These are phyloP conservation scores for Caenorhabditis uteleia DNA, from an alignment of 2,888 invertebrate species.

Conservation along the genomic window DNA sequence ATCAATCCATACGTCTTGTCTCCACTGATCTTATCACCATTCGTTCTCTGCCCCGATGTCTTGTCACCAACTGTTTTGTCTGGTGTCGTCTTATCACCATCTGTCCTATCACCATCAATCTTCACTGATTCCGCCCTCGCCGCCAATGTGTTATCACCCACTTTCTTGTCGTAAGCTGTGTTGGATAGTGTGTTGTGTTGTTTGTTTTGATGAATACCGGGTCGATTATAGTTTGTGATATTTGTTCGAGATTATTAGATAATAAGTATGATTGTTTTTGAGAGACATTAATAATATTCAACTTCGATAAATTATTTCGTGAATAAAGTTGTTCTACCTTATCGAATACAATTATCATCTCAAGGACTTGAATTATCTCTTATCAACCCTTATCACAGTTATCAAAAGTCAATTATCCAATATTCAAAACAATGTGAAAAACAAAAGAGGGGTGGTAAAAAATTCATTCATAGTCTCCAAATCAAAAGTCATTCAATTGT, in stretches of 20 bases:
- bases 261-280: background rate
- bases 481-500: background rate
- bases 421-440: too few relatives aligned
- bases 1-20: conserved; percentile 64
- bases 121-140: conserved; percentile 56
- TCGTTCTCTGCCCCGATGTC: conserved; percentile 55
- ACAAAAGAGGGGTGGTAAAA: too few relatives aligned
- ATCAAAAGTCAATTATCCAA: too few relatives aligned
- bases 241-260: background rate
- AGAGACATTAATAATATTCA: too few relatives aligned
- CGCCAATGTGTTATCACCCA: conserved; percentile 51
- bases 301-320: background rate
- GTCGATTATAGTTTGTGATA: background rate
- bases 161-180: conserved; percentile 49
- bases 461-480: too few relatives aligned
- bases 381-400: too few relatives aligned
- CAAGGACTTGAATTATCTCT: too few relatives aligned
- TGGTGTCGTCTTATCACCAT: conserved; percentile 45
- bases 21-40: conserved; percentile 44
- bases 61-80: conserved; percentile 55
- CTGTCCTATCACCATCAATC: conserved; percentile 53
- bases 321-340: too few relatives aligned
- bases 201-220: background rate
- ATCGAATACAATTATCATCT: too few relatives aligned
- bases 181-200: background rate